Percentiles rank a stretch among this genome's conserved stretches.
phyloP scores from a whole-genome alignment of 2,888 invertebrate genomes.

The Cryptosula pallasiana region DNA sequence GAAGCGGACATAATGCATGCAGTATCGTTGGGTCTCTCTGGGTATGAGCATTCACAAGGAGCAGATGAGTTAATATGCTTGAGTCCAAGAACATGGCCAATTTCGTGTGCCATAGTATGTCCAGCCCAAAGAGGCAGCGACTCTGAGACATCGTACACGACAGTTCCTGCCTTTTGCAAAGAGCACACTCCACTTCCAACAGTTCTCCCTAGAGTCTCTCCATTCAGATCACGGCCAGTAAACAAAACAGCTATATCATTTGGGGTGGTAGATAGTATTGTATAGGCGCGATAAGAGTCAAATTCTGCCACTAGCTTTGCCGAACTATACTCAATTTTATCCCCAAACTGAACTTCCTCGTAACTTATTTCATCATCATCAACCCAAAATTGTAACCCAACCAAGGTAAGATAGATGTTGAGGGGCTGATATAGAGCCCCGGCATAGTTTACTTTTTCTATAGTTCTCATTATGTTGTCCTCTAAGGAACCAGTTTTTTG shows the following conservation, averaged over 20 bases:
- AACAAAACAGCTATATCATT: background rate
- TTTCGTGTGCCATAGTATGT: too few species aligned
- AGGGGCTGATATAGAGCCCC: background rate
- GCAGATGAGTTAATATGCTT: too few species aligned
- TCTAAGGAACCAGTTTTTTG: background rate
- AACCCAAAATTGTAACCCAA: background rate
- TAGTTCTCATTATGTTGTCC: background rate
- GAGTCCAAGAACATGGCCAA: too few species aligned
- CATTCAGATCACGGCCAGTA: background rate
- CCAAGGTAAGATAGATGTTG: background rate
- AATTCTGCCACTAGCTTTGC: background rate
- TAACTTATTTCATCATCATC: background rate
- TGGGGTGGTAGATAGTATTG: background rate
- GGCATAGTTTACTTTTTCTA: background rate
- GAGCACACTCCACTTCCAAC: too few species aligned
- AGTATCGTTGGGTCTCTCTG: too few species aligned
- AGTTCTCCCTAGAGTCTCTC: background rate
- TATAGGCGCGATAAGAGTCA: background rate
- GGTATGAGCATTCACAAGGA: too few species aligned
- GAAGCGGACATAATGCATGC: too few species aligned
- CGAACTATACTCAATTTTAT: background rate
- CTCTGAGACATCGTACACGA: too few species aligned
- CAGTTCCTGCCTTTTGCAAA: too few species aligned
- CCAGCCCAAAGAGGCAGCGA: too few species aligned
- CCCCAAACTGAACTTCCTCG: background rate